A percentile compares a stretch with the other conserved stretches of the same genome.
These are phyloP conservation scores for Chromoteleia sp. DNA, from an alignment of 2,888 invertebrate genomes.

Conservation along the genomic window DNA sequence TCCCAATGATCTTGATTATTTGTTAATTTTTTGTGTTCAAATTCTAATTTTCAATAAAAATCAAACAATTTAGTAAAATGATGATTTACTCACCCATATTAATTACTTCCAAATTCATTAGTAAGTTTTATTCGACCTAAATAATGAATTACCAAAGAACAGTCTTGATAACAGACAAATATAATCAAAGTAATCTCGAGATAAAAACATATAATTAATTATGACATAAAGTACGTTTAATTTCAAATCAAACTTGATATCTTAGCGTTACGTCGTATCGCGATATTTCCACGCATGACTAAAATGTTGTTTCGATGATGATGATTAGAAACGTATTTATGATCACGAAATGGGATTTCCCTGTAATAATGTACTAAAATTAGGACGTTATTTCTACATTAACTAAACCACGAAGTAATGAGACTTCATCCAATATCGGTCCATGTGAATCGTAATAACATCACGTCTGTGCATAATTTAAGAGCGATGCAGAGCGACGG, in stretches of 20 bases:
- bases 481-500: not conserved
- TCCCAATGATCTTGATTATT: not conserved
- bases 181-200: not conserved
- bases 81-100: not conserved
- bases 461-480: not conserved
- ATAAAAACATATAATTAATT: constrained; percentile 6
- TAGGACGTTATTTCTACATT: constrained; percentile 4
- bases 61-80: not conserved
- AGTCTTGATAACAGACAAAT: not conserved
- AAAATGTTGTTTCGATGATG: not conserved
- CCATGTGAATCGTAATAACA: not conserved
- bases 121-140: not conserved
- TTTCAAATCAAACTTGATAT: constrained; percentile 12
- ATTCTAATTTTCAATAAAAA: not conserved
- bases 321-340: constrained; percentile 14
- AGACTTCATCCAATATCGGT: not conserved
- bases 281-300: constrained; percentile 1
- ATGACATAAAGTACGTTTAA: not conserved
- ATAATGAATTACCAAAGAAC: constrained; percentile 2
- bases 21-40: not conserved
- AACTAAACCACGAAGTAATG: not conserved
- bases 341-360: constrained; percentile 6
- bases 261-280: constrained; percentile 7
- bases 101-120: not conserved
- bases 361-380: constrained; percentile 6